Evolutionary conservation across 2,888 invertebrate genomes (phyloP).

Genomic region (Drosophila nr. perissopoda): DNA sequence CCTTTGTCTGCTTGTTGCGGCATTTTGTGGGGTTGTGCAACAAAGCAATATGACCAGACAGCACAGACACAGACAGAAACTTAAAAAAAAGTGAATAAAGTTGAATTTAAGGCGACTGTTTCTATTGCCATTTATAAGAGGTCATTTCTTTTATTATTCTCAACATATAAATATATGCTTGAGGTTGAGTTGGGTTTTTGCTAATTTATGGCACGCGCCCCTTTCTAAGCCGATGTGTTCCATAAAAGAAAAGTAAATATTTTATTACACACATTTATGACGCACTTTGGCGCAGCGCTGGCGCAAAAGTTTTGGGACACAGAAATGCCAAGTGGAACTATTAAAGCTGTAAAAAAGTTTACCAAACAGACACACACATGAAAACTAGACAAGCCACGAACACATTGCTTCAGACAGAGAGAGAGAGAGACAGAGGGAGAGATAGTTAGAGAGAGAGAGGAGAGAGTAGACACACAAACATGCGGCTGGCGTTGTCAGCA

Average conservation of each 20-base stretch:
- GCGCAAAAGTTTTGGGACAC: slow-evolving; percentile 75
- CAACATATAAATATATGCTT: slow-evolving; percentile 7
- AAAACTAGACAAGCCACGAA: slow-evolving; percentile 21
- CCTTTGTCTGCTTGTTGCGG: slow-evolving; percentile 26
- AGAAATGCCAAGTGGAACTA: slow-evolving; percentile 79
- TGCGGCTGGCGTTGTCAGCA: slow-evolving; percentile 76
- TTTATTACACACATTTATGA: slow-evolving; percentile 80
- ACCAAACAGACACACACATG: slow-evolving; percentile 40
- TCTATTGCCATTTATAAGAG: slow-evolving; percentile 17
- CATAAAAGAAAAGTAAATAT: slow-evolving; percentile 76
- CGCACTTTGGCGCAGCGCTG: slow-evolving; percentile 72
- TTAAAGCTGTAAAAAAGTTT: slow-evolving; percentile 79
- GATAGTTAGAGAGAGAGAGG: slow-evolving; percentile 2
- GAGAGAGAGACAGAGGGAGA: slow-evolving; percentile 1
- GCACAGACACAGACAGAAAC: slow-evolving; percentile 19
- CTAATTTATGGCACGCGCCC: slow-evolving; percentile 47
- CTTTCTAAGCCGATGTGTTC: slow-evolving; percentile 42
- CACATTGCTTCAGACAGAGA: slow-evolving; percentile 4
- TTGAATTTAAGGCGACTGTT: slow-evolving; percentile 53
- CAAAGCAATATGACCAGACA: slow-evolving; percentile 2
- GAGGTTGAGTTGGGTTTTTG: slow-evolving; percentile 11
- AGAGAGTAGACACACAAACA: slow-evolving; percentile 61
- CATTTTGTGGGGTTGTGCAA: slow-evolving; percentile 4
- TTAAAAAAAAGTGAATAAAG: slow-evolving; percentile 25
- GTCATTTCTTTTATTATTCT: slow-evolving; percentile 11